Evolutionary conservation across 2,113 vertebrate species (phyloP).

Genomic region (Gallinago paraguaiae): DNA sequence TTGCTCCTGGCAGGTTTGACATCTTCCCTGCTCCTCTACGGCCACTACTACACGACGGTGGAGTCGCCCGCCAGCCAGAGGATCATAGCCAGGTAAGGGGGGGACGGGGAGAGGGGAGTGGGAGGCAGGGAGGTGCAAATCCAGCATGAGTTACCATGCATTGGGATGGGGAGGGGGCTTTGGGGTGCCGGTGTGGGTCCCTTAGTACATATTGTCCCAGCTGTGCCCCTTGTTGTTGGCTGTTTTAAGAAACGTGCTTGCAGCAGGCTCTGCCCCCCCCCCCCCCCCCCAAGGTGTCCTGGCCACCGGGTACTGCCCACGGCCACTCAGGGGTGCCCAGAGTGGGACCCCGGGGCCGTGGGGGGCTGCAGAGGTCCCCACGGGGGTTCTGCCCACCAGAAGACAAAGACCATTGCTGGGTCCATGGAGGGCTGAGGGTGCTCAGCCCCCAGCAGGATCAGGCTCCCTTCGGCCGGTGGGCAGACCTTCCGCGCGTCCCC

Average conservation of each 20-base stretch:
- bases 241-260: neutral
- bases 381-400: neutral
- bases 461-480: neutral
- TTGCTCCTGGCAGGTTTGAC: conserved; percentile 46
- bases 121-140: neutral
- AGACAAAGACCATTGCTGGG: neutral
- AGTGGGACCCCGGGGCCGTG: neutral
- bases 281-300: neutral
- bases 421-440: neutral
- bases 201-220: neutral
- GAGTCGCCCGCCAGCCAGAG: neutral
- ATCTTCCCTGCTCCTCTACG: conserved; percentile 55
- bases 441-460: neutral
- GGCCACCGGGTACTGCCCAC: neutral
- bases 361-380: neutral
- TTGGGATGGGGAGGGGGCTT: neutral
- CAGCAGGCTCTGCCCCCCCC: neutral
- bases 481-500: neutral
- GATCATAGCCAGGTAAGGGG: conserved; percentile 44
- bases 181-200: neutral
- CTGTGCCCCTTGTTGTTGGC: neutral
- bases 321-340: neutral
- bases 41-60: conserved; percentile 11
- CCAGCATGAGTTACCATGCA: accelerated
- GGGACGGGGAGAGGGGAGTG: too few species aligned